Conservation (phyloP, 2,797 vertebrate genomes). For the Leuciscus waleckii region DNA sequence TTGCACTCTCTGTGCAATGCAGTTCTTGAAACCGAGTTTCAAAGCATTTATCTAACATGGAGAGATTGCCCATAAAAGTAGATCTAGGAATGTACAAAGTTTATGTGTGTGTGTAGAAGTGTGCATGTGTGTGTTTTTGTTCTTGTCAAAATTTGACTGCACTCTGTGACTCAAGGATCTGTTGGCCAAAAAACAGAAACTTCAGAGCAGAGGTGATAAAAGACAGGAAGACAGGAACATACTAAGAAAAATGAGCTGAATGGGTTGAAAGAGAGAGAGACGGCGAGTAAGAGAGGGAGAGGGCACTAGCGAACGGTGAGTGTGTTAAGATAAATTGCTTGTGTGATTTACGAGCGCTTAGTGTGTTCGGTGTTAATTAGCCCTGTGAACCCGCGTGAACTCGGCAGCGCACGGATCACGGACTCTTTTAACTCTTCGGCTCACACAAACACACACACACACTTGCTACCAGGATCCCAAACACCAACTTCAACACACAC, state of each 20-base stretch:
- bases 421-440: constrained; percentile 67
- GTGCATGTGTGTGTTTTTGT: constrained; percentile 31
- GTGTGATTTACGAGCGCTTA: constrained; percentile 76
- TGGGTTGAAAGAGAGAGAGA: constrained; percentile 51
- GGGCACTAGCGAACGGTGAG: constrained; percentile 64
- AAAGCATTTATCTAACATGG: constrained; percentile 31
- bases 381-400: constrained; percentile 81
- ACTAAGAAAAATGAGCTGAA: constrained; percentile 47
- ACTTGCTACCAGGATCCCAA: constrained; percentile 52
- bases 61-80: constrained; percentile 42
- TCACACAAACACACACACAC: constrained; percentile 61
- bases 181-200: constrained; percentile 73
- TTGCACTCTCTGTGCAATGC: constrained; percentile 18
- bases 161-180: constrained; percentile 69
- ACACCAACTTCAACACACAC: constrained; percentile 23
- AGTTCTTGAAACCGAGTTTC: constrained; percentile 6
- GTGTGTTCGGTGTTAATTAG: constrained; percentile 80
- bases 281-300: constrained; percentile 67
- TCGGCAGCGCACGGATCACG: constrained; percentile 68
- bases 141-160: constrained; percentile 80
- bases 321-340: constrained; percentile 51
- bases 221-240: constrained; percentile 77
- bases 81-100: constrained; percentile 21
- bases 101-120: constrained; percentile 39
- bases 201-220: constrained; percentile 76